A percentile compares a stretch with the other conserved stretches of the same genome.
phyloP scores from a whole-genome alignment of 2,888 invertebrate genomes.

The Phytoseiulus persimilis region DNA sequence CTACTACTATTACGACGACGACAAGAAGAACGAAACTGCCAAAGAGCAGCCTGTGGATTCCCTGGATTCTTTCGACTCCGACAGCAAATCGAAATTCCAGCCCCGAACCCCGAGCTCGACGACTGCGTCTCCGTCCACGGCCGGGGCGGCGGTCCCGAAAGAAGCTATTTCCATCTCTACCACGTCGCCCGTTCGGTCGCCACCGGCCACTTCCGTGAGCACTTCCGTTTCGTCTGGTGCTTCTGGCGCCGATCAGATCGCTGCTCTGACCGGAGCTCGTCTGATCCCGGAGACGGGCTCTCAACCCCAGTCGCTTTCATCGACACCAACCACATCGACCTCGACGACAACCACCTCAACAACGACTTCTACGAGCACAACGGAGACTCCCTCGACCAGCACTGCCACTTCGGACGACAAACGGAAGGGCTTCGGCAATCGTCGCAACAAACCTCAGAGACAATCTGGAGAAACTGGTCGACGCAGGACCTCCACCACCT shows the following conservation, averaged over 20 bases:
- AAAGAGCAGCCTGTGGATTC: conserved; percentile 36
- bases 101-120: not conserved
- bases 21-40: conserved; percentile 24
- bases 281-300: conserved; percentile 12
- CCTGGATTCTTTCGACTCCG: conserved; percentile 26
- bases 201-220: not conserved
- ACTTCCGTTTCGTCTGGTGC: not conserved
- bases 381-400: not conserved
- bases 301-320: not conserved
- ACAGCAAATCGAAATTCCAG: conserved; percentile 20
- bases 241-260: not conserved
- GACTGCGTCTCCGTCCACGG: not conserved
- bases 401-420: not conserved
- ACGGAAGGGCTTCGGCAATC: conserved; percentile 10
- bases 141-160: not conserved
- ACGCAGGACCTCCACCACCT: not conserved
- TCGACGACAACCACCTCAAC: not conserved
- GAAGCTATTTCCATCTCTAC: not conserved
- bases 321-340: not conserved
- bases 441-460: conserved; percentile 10
- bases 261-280: conserved; percentile 15
- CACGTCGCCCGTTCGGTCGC: not conserved
- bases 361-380: conserved; percentile 6
- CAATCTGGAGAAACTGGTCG: not conserved
- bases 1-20: conserved; percentile 34